Conservation (phyloP, 2,888 invertebrate genomes). For the Mayetiola destructor region DNA sequence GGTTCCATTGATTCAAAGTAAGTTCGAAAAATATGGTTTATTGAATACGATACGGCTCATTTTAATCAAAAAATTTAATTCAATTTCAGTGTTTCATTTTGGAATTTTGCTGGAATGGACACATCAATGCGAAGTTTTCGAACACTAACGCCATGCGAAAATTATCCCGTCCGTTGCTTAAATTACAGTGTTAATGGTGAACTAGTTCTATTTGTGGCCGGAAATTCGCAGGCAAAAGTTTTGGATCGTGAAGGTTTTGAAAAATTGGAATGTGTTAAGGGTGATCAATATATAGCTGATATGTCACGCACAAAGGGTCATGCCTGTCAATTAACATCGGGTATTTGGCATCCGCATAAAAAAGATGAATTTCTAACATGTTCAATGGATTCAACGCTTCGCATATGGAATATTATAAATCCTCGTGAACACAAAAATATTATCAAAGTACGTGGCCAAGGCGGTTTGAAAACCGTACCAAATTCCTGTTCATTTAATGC, state of each 20-base stretch:
- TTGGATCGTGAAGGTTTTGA: slow-evolving; percentile 90
- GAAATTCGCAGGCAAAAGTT: slow-evolving; percentile 84
- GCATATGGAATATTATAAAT: slow-evolving; percentile 77
- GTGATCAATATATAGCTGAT: slow-evolving; percentile 90
- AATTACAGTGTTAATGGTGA: slow-evolving; percentile 93
- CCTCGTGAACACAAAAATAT: slow-evolving; percentile 64
- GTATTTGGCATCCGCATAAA: slow-evolving; percentile 86
- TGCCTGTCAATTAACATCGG: slow-evolving; percentile 74
- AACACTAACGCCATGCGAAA: slow-evolving; percentile 86
- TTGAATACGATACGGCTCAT: no score
- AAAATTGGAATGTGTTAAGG: slow-evolving; percentile 82
- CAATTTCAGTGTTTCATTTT: slow-evolving; percentile 76
- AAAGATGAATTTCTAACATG: slow-evolving; percentile 90
- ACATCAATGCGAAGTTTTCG: slow-evolving; percentile 80
- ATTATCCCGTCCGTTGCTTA: slow-evolving; percentile 72
- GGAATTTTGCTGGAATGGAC: slow-evolving; percentile 99
- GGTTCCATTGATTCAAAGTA: slow-evolving; percentile 71
- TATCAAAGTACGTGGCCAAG: slow-evolving; percentile 75
- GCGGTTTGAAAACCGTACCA: slow-evolving; percentile 74
- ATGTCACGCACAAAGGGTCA: slow-evolving; percentile 91
- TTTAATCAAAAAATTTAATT: neutral
- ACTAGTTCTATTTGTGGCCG: slow-evolving; percentile 79
- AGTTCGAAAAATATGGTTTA: neutral
- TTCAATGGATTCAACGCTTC: slow-evolving; percentile 82
- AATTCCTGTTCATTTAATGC: slow-evolving; percentile 69